Base-by-base conservation (phyloP, 2,888 invertebrate species). In the Isoperla grammatica region DNA sequence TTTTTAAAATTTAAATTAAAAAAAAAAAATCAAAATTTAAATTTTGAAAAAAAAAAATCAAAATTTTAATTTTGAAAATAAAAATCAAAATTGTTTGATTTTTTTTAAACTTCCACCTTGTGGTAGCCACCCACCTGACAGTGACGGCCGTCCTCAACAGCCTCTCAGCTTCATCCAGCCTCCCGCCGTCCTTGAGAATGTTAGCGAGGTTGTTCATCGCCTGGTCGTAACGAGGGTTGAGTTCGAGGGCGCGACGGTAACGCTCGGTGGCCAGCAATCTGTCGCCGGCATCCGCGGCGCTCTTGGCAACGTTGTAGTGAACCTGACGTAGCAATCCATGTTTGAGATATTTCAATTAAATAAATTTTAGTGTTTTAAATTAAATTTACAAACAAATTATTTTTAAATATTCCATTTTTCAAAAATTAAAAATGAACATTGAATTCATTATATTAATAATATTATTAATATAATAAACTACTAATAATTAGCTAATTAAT, bases 121-220 rank as follows among this genome's bases (percentile, higher is more conserved):
- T n/a, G n/a, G n/a, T 2, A 15, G 17, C 9, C 15, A 66, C 75
- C 75, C 76, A 89, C 90, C 88, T 86, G 61, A 87, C 77, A 65
- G 78, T 71, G 12, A 95, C 76, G 48, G 95, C 93, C 67, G 78
- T 80, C 65, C 80, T 78, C 13, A 96, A 78, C 64, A 90, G 82
- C 54, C 73, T 69, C 73, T 89, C 87, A 1, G 94, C 91, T 72
- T 89, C 85, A n/a, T 72, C 68, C 65, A 81, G 81, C 60, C 83
- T 73, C 37, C 82, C 84, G 65, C 80, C 76, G 70, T 88, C 87
- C 73, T 90, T 86, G 17, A 91, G 76, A 64, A 95, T 77, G 76
- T 95, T 95, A 0, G 89, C 95, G 65, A 95, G 80, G 76, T 95
- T 95, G 72, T 95, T 95, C 89, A 95, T 88, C 0, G 95, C 93